These are phyloP conservation scores for Pogonocherus hispidulus DNA, from an alignment of 2,888 invertebrate genomes.

Conservation along the genomic window DNA sequence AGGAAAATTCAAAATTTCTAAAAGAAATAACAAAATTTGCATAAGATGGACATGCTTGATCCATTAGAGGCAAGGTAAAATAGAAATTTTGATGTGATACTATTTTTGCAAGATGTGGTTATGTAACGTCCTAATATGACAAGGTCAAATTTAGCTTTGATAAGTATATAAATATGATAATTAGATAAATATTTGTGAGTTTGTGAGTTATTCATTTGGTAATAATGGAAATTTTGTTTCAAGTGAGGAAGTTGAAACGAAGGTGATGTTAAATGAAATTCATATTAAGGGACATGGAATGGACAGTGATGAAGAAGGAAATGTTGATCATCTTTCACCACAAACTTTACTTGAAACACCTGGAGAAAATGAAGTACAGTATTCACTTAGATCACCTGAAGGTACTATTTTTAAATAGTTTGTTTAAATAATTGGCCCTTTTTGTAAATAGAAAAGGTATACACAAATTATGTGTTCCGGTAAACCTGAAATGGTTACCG, in stretches of 20 bases:
- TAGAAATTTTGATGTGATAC: background rate
- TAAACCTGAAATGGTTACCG: too few relatives aligned
- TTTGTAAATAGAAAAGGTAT: too few relatives aligned
- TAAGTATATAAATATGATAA: slow-evolving; percentile 43
- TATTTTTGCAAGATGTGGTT: slow-evolving; percentile 33
- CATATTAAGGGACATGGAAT: slow-evolving; percentile 57
- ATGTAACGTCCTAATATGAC: slow-evolving; percentile 46
- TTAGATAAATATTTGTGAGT: slow-evolving; percentile 46
- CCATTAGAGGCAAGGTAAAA: slow-evolving; percentile 76
- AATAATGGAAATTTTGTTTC: slow-evolving; percentile 39
- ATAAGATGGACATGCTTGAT: slow-evolving; percentile 74
- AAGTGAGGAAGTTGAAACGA: slow-evolving; percentile 59
- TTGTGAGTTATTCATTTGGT: slow-evolving; percentile 1
- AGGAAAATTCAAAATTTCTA: slow-evolving; percentile 73
- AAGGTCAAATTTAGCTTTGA: slow-evolving; percentile 38
- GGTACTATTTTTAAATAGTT: slow-evolving; percentile 61
- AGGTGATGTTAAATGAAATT: slow-evolving; percentile 63
- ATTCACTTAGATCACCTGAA: slow-evolving; percentile 68
- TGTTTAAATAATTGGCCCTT: background rate
- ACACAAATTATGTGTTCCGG: too few relatives aligned
- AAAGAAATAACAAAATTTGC: slow-evolving; percentile 57
- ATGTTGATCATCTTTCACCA: slow-evolving; percentile 72
- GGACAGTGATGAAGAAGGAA: slow-evolving; percentile 69
- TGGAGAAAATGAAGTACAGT: slow-evolving; percentile 59
- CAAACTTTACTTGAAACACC: slow-evolving; percentile 73